phyloP scores from a whole-genome alignment of 2,113 vertebrate species.

The Salvelinus namaycush region DNA sequence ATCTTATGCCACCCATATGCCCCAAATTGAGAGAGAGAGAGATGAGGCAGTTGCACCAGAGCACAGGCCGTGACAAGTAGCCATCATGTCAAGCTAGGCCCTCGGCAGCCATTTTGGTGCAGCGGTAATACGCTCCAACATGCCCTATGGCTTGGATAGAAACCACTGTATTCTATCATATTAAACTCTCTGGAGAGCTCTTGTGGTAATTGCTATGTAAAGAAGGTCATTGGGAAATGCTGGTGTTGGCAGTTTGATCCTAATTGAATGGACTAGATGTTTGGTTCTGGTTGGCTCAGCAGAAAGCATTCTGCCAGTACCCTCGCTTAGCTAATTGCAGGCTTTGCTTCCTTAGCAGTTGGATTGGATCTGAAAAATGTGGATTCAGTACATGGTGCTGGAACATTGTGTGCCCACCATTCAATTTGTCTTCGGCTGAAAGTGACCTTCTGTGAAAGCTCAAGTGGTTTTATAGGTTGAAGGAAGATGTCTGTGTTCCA shows the following conservation, averaged over 20 bases:
- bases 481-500: background rate
- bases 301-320: constrained; percentile 40
- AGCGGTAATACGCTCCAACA: constrained; percentile 34
- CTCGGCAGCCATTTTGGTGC: constrained; percentile 37
- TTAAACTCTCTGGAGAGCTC: constrained; percentile 44
- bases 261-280: constrained; percentile 53
- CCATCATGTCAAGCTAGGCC: constrained; percentile 35
- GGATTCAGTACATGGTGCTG: background rate
- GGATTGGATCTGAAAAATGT: constrained; percentile 5
- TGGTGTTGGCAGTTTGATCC: constrained; percentile 54
- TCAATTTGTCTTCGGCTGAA: background rate
- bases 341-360: constrained; percentile 26
- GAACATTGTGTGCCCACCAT: constrained; percentile 26
- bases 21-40: background rate
- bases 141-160: constrained; percentile 28
- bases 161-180: constrained; percentile 51
- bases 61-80: background rate
- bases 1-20: background rate
- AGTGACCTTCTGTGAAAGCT: background rate
- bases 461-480: constrained; percentile 10
- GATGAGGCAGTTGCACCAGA: background rate
- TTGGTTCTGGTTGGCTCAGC: constrained; percentile 39
- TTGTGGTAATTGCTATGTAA: constrained; percentile 55
- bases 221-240: constrained; percentile 56
- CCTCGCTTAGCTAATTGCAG: constrained; percentile 54